Evolutionary conservation across 2,113 vertebrate species (phyloP).

Genomic region (Pongo pygmaeus): DNA sequence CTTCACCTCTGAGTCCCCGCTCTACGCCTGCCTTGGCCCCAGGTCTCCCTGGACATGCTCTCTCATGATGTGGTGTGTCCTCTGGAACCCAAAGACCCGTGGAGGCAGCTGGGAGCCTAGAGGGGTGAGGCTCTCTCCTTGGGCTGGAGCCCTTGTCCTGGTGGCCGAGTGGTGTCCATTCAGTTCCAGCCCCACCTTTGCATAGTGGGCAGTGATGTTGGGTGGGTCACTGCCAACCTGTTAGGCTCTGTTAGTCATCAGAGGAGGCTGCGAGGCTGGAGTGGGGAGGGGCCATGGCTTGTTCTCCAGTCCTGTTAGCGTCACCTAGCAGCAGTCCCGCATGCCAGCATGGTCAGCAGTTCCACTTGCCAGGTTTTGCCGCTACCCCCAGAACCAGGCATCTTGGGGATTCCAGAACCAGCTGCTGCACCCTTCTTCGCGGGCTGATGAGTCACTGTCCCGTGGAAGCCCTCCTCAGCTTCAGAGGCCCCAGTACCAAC

Average conservation of each 20-base stretch:
- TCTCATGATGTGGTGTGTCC: not conserved
- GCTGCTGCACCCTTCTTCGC: no score
- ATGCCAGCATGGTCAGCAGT: rapidly evolving
- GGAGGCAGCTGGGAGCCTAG: not conserved
- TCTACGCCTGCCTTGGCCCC: not conserved
- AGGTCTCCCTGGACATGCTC: not conserved
- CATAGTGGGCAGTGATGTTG: rapidly evolving
- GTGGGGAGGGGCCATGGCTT: not conserved
- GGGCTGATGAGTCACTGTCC: no score
- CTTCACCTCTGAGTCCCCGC: not conserved
- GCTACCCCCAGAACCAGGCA: not conserved
- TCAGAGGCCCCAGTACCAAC: not conserved
- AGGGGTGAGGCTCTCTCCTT: not conserved
- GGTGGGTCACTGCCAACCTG: no score
- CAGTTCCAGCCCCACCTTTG: not conserved
- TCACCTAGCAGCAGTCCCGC: not conserved
- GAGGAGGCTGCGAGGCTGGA: not conserved
- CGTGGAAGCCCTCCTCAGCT: not conserved
- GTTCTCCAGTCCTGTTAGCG: not conserved
- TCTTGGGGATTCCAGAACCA: not conserved
- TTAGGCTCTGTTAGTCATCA: not conserved
- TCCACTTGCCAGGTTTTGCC: not conserved
- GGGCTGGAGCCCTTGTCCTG: not conserved
- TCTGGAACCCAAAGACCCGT: not conserved
- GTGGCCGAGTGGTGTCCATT: no score